Conservation (phyloP, 35 echinoderm and acorn worm species). For the Anneissia japonica region DNA sequence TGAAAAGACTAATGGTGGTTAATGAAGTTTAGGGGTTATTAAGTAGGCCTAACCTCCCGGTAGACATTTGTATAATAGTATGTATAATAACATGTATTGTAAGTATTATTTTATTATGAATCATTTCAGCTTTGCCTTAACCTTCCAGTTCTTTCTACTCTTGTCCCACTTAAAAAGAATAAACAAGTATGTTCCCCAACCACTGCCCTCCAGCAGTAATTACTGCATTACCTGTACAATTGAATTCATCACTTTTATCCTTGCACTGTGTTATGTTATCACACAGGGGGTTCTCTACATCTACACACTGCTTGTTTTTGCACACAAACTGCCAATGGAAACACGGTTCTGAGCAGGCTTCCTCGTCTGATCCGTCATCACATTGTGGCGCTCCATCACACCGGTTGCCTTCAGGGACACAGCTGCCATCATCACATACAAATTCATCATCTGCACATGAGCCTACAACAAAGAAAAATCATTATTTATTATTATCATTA, state of each 20-base stretch:
- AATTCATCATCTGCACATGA: slow-evolving; percentile 45
- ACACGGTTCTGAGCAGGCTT: slow-evolving; percentile 28
- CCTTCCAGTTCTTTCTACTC: too few species aligned
- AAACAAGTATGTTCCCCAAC: too few species aligned
- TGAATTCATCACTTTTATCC: slow-evolving; percentile 70
- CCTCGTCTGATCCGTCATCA: slow-evolving; percentile 35
- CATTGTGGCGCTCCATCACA: slow-evolving; percentile 60
- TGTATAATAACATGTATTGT: too few species aligned
- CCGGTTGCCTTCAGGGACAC: slow-evolving; percentile 30
- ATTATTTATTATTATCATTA: too few species aligned
- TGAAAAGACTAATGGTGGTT: too few species aligned
- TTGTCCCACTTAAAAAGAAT: too few species aligned
- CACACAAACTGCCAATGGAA: slow-evolving; percentile 23
- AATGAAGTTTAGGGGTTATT: too few species aligned
- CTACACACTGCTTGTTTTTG: slow-evolving; percentile 50
- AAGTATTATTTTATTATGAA: too few species aligned
- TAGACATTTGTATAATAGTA: too few species aligned
- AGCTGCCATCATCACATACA: slow-evolving; percentile 44
- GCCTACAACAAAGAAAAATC: slow-evolving; percentile 21
- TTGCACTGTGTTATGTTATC: slow-evolving; percentile 34
- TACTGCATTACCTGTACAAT: slow-evolving; percentile 30
- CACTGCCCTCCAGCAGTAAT: too few species aligned
- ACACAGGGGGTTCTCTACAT: slow-evolving; percentile 15
- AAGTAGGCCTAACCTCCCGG: too few species aligned
- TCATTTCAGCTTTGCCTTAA: too few species aligned